Base-by-base conservation (phyloP, 2,797 vertebrate species). In the Chrosomus eos region DNA sequence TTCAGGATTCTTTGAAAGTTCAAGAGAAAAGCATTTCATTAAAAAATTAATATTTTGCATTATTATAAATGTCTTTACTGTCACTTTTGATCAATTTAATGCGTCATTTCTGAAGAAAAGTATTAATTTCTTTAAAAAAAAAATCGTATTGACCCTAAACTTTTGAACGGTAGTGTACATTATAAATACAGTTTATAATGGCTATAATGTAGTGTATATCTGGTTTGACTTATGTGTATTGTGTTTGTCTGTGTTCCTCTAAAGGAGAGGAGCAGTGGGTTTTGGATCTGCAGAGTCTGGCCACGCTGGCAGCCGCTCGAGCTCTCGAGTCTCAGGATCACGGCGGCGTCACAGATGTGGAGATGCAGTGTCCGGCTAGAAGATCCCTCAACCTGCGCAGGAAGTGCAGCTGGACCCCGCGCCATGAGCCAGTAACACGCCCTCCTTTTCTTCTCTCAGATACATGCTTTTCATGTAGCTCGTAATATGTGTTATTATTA, bases 351-450 rank as follows among this genome's bases (percentile, higher is more conserved):
- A 43, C 87, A 0, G 83, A 88, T 0, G 91, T 90, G 18, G 93
- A 92, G 53, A 91, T 90, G 88, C 94, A 90, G 84, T 92, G 83
- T 58, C 91, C 88, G 6, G 93, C 94, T 0, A 96, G 96, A 62
- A 95, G 96, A 0, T 92, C 94, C 86, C 94, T 96, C 75, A 96
- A 97, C 87, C 93, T 97, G 67, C 96, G 96, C 0, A 95, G 97
- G 88, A 99, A 98, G 91, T 98, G 96, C 92, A 97, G 94, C 91
- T 98, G 97, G 98, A 96, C 95, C 4, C 98, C 98, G 74, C 98
- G 97, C 82, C 94, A 95, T 89, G 98, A 99, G 90, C 96, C 97
- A 7, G 98, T 99, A 94, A 96, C 95, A 91, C 51, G 36, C 18
- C 16, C 6, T n/a, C 66, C 9, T 33, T 36, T 71, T 58, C 18